These are phyloP conservation scores for Carassius carassius DNA, from an alignment of 2,113 vertebrate species.

Conservation along the genomic window DNA sequence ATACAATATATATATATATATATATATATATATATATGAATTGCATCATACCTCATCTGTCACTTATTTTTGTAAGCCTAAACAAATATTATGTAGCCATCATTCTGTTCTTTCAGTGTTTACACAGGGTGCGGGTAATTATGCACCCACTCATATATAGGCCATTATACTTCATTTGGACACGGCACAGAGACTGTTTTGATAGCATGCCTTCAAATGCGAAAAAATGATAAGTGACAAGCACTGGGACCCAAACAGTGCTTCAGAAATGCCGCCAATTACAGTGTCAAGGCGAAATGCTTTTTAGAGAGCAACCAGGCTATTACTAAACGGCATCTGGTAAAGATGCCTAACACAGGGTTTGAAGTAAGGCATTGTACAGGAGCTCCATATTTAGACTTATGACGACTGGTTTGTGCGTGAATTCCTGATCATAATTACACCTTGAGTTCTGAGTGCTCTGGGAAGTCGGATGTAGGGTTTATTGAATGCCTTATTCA, in stretches of 20 bases:
- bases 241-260: conserved; percentile 2
- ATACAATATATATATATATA: too few species aligned
- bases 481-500: conserved; percentile 43
- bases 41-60: conserved; percentile 11
- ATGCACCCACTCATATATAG: conserved; percentile 31
- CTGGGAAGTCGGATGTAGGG: not conserved
- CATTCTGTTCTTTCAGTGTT: conserved; percentile 40
- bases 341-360: conserved; percentile 17
- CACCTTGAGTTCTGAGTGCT: conserved; percentile 56
- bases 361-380: conserved; percentile 22
- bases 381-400: conserved; percentile 57
- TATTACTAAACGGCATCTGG: conserved; percentile 26
- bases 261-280: conserved; percentile 35
- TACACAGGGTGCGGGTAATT: conserved; percentile 35
- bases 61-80: conserved; percentile 38
- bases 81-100: conserved; percentile 38
- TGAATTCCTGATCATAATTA: conserved; percentile 56
- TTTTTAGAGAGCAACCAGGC: conserved; percentile 7
- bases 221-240: conserved; percentile 6
- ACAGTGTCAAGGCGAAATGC: conserved; percentile 36
- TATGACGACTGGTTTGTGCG: conserved; percentile 42
- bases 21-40: not conserved
- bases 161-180: conserved; percentile 31
- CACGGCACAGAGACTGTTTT: conserved; percentile 23
- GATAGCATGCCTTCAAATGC: conserved; percentile 24